Evolutionary conservation across 2,797 vertebrate species (phyloP).

Genomic region (Aulostomus chinensis): DNA sequence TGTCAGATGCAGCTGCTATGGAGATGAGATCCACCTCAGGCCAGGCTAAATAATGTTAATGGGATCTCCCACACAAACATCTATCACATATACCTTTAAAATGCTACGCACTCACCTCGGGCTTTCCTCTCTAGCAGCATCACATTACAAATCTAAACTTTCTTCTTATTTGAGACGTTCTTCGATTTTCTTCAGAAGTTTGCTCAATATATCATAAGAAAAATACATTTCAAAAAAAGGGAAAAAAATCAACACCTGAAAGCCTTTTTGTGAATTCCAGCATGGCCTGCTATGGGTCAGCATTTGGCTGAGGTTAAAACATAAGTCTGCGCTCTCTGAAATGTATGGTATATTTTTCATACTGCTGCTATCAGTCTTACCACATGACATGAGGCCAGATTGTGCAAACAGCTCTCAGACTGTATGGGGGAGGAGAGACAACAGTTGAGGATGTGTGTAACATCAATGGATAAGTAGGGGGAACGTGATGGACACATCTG

Average conservation of each 20-base stretch:
- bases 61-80: slow-evolving; percentile 55
- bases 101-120: no score
- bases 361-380: slow-evolving; percentile 2
- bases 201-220: no score
- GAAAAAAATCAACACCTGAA: slow-evolving; percentile 8
- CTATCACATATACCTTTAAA: slow-evolving; percentile 45
- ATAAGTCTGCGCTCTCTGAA: slow-evolving; percentile 18
- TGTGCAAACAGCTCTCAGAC: slow-evolving; percentile 57
- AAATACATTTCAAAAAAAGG: no score
- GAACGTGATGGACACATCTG: slow-evolving; percentile 34
- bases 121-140: no score
- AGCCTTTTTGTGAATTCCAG: slow-evolving; percentile 27
- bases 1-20: slow-evolving; percentile 62
- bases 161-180: background rate
- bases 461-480: background rate
- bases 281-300: slow-evolving; percentile 11
- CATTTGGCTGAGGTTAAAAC: slow-evolving; percentile 2
- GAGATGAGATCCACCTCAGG: slow-evolving; percentile 63
- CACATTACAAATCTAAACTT: slow-evolving; percentile 15
- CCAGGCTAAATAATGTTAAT: slow-evolving; percentile 64
- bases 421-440: slow-evolving; percentile 1
- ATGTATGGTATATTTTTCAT: slow-evolving; percentile 41
- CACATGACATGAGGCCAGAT: slow-evolving; percentile 41
- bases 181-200: slow-evolving; percentile 4
- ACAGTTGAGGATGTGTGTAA: background rate